Conservation (phyloP, 1,140 invertebrate species). For the Pararge aegeria region DNA sequence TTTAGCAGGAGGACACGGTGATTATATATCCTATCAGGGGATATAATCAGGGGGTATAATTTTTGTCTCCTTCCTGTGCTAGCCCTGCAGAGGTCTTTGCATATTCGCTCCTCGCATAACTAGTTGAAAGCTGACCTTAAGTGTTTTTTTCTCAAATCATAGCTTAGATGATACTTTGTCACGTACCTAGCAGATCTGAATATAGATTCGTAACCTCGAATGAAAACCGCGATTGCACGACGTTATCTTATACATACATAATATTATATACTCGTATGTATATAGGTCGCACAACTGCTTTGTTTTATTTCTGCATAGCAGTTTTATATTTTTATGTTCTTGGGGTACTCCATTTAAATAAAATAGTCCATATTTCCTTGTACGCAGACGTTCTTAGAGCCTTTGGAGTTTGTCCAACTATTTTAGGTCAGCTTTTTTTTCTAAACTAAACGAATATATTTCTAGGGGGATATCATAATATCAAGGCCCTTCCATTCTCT, state of each 20-base stretch:
- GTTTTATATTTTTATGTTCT: conserved; percentile 9
- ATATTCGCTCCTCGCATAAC: no score
- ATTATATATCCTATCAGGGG: no score
- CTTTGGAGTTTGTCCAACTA: background rate
- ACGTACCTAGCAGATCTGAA: background rate
- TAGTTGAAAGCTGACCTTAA: no score
- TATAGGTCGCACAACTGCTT: conserved; percentile 7
- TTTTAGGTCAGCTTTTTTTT: background rate
- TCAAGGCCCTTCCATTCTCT: no score
- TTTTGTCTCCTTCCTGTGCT: no score
- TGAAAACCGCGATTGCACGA: conserved; percentile 3
- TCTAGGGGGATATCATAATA: no score
- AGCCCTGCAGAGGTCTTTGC: no score
- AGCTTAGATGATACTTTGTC: background rate
- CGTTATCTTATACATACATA: conserved; percentile 6
- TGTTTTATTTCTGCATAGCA: conserved; percentile 5
- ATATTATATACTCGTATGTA: background rate
- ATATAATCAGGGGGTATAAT: no score
- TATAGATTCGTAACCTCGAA: conserved; percentile 5
- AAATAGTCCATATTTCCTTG: background rate
- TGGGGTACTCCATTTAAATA: background rate
- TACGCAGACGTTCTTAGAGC: background rate
- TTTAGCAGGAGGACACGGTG: no score
- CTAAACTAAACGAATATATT: background rate
- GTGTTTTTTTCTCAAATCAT: no score